Evolutionary conservation across 2,888 invertebrate genomes (phyloP).

Genomic region (Scrobipalpa costella): DNA sequence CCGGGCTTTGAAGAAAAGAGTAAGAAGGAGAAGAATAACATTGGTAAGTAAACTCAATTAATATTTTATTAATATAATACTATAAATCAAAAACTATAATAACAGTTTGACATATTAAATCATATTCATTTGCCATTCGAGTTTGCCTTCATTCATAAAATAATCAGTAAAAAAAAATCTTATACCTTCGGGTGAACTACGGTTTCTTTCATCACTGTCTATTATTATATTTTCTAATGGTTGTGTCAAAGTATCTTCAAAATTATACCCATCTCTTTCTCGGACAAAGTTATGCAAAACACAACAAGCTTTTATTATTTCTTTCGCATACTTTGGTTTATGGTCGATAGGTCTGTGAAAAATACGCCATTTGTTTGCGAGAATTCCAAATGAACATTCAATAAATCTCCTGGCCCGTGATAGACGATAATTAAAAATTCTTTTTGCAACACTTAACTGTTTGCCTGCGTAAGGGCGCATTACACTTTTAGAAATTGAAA

Average conservation of each 20-base stretch:
- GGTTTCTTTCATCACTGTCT: background rate
- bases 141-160: conserved; percentile 12
- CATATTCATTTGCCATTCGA: conserved; percentile 13
- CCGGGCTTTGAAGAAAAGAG: conserved; percentile 31
- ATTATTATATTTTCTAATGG: conserved; percentile 4
- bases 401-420: conserved; percentile 20
- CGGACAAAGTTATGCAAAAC: conserved; percentile 13
- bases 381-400: conserved; percentile 16
- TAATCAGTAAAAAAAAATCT: conserved; percentile 13
- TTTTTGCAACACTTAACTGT: background rate
- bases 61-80: conserved; percentile 26
- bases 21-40: conserved; percentile 30
- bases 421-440: conserved; percentile 21
- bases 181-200: conserved; percentile 7
- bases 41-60: conserved; percentile 27
- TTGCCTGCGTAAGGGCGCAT: conserved; percentile 15
- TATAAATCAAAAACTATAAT: no score
- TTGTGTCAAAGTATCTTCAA: conserved; percentile 14
- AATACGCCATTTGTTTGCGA: background rate
- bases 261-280: background rate
- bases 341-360: conserved; percentile 6
- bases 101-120: conserved; percentile 27
- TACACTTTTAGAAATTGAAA: conserved; percentile 12
- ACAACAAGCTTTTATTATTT: background rate
- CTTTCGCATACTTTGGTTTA: background rate